Evolutionary conservation across 1,140 invertebrate genomes (phyloP), one percentile per base, ranked within the genome.

Genomic region (Tetraneura akinire): DNA sequence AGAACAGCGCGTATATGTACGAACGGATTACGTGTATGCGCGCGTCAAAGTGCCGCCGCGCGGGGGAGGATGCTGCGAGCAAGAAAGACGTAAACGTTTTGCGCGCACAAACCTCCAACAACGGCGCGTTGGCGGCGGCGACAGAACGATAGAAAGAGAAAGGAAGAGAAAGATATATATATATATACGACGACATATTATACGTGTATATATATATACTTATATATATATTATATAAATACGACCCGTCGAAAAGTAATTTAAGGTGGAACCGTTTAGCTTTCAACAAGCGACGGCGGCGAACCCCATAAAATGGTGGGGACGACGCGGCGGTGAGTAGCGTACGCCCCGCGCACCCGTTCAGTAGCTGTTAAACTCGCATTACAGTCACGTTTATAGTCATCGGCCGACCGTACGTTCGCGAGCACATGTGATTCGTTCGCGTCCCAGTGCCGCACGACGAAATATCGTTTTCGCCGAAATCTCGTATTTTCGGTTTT

Each of bases 351-450:
- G 74, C 74, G 74, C 74, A 78, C 74, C 74, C 74, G 74, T 78
- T 78, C 74, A 78, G 74, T 78, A 78, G 74, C 74, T 78, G 74
- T 78, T 78, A 78, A 78, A 78, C 74, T 78, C 74, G 74, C 74
- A 78, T 78, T 78, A 78, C 74, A 62, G 74, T 78, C 74, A 62
- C 74, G 74, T 78, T 78, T 60, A 78, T 57, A 78, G 74, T 78
- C 74, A 47, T 62, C 53, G 55, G 55, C 74, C 74, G 74, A 78
- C 74, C 37, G 55, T 60, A 10, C 73, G 73, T 45, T 32, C 51
- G 71, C 73, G 55, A 51, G n/a, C 18, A 29, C 14, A 42, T 37
- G 8, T 37, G 3, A 37, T 37, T 37, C 55, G 74, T 55, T 37
- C 37, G 55, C 51, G 51, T 23, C 10, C 11, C 57, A 32, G 3